Percentiles rank a stretch among this genome's conserved stretches.
Evolutionary conservation across 2,888 invertebrate species (phyloP).

Genomic region (Brachyptera putata): DNA sequence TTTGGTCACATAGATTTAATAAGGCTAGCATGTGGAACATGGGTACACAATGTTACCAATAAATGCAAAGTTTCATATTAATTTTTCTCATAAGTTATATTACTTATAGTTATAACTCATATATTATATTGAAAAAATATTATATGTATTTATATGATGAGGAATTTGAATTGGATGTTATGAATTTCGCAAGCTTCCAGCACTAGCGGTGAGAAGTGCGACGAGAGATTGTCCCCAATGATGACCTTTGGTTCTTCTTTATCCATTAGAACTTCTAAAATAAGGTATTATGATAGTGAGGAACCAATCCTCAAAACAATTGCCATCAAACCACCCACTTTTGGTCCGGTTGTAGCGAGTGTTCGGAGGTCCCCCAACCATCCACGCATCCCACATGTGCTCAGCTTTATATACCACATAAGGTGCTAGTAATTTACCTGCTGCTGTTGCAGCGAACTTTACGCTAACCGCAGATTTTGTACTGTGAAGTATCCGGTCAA

Average conservation of each 20-base stretch:
- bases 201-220: constrained; percentile 35
- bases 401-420: constrained; percentile 41
- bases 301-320: constrained; percentile 30
- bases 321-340: constrained; percentile 39
- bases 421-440: constrained; percentile 39
- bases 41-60: too few species aligned
- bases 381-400: constrained; percentile 38
- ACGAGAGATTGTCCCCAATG: constrained; percentile 40
- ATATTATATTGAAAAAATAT: too few species aligned
- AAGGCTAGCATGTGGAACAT: too few species aligned
- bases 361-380: constrained; percentile 36
- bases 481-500: background rate
- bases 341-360: constrained; percentile 36
- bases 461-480: constrained; percentile 26
- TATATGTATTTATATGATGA: too few species aligned
- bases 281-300: constrained; percentile 7
- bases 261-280: background rate
- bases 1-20: too few species aligned
- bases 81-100: too few species aligned
- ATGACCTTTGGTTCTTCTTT: constrained; percentile 34
- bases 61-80: too few species aligned
- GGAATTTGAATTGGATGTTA: constrained; percentile 40
- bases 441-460: constrained; percentile 41
- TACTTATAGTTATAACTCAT: too few species aligned
- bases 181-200: constrained; percentile 38